These are phyloP conservation scores for Tricholauxania praeusta DNA, from an alignment of 2,888 invertebrate genomes.

Conservation along the genomic window DNA sequence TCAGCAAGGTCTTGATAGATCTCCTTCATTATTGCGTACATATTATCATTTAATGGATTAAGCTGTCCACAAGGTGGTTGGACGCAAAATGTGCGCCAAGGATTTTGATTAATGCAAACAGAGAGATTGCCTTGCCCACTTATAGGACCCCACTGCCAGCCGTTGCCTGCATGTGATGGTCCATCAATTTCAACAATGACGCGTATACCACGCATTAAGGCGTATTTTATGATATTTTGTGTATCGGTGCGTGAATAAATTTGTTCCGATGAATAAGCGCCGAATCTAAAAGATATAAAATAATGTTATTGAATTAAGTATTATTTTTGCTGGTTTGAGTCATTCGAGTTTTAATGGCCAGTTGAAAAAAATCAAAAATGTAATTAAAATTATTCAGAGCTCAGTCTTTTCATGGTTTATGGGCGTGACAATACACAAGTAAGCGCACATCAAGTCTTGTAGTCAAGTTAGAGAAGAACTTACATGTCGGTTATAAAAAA, in stretches of 20 bases:
- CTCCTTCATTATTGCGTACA: conserved; percentile 76
- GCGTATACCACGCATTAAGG: conserved; percentile 82
- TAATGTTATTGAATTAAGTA: background rate
- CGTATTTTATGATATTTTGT: conserved; percentile 79
- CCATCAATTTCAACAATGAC: conserved; percentile 91
- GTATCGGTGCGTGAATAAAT: conserved; percentile 78
- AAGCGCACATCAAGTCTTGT: too few species aligned
- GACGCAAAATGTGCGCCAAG: conserved; percentile 80
- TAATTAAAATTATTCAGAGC: too few species aligned
- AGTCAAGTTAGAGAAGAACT: too few species aligned
- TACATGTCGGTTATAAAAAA: too few species aligned
- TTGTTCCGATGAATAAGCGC: conserved; percentile 78
- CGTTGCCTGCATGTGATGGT: conserved; percentile 87
- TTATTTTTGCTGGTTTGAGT: background rate
- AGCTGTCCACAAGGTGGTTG: conserved; percentile 90
- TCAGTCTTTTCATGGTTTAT: too few species aligned
- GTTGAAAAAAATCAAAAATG: too few species aligned
- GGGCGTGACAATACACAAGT: too few species aligned
- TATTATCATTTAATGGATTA: conserved; percentile 80
- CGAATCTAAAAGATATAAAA: conserved; percentile 70
- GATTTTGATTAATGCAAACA: conserved; percentile 75
- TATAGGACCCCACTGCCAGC: conserved; percentile 83
- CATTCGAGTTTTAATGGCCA: too few species aligned
- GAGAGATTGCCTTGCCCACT: conserved; percentile 75
- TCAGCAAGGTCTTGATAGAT: conserved; percentile 79